These are phyloP conservation scores for Chinchilla lanigera DNA, from an alignment of 2,113 vertebrate genomes.

Conservation along the genomic window DNA sequence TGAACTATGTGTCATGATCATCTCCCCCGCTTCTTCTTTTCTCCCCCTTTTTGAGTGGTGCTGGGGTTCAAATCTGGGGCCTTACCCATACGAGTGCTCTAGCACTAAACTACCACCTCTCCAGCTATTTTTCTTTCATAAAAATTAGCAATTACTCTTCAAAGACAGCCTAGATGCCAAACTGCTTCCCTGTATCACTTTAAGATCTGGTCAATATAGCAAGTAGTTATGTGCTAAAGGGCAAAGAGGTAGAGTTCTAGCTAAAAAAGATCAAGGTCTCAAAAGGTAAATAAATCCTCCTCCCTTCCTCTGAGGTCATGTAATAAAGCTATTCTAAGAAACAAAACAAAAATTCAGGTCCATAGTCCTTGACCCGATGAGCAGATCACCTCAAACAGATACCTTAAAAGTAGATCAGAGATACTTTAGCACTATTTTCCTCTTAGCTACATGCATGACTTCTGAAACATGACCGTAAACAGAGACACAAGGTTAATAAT, in stretches of 20 bases:
- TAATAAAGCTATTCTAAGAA: slow-evolving; percentile 53
- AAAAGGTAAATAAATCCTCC: slow-evolving; percentile 20
- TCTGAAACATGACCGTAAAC: slow-evolving; percentile 64
- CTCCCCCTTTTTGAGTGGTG: background rate
- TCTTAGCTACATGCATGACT: slow-evolving; percentile 38
- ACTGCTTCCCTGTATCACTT: background rate
- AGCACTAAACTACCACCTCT: background rate
- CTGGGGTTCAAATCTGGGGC: background rate
- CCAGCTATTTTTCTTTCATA: background rate
- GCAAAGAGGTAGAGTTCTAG: slow-evolving; percentile 25
- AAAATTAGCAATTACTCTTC: slow-evolving; percentile 26
- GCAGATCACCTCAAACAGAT: slow-evolving; percentile 10
- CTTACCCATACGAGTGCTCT: background rate
- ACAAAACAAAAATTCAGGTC: slow-evolving; percentile 57
- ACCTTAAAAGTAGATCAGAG: background rate
- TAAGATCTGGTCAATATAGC: slow-evolving; percentile 14
- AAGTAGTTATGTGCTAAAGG: slow-evolving; percentile 15
- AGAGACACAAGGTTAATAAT: slow-evolving; percentile 55
- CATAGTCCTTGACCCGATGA: slow-evolving; percentile 8
- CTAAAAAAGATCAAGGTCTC: slow-evolving; percentile 33
- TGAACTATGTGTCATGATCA: slow-evolving; percentile 11
- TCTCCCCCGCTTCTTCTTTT: background rate
- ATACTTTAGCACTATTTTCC: slow-evolving; percentile 38
- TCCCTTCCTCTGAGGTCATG: background rate
- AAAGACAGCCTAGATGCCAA: background rate